phyloP scores from a whole-genome alignment of 2,113 vertebrate genomes.

The Mustelus asterias region DNA sequence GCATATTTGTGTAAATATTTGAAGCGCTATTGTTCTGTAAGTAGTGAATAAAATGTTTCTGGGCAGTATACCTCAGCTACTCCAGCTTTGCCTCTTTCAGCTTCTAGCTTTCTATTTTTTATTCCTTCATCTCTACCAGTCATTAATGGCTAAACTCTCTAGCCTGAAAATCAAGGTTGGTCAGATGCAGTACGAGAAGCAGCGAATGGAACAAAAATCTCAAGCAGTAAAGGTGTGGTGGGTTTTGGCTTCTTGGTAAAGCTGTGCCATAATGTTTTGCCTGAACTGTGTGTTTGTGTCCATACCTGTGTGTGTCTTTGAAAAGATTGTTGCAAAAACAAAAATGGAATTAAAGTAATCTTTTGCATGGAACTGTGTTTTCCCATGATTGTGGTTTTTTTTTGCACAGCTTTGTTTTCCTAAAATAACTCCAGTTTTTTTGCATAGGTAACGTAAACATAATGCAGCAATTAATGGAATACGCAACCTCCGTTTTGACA shows the following conservation, averaged over 20 bases:
- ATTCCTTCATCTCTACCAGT: slow-evolving; percentile 70
- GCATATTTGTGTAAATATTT: not conserved
- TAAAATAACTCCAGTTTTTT: not conserved
- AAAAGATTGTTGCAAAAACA: slow-evolving; percentile 34
- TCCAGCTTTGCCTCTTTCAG: slow-evolving; percentile 45
- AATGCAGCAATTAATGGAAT: not conserved
- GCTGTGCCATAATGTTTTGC: slow-evolving; percentile 41
- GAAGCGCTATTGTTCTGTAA: not conserved
- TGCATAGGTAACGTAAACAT: not conserved
- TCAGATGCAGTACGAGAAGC: slow-evolving; percentile 98
- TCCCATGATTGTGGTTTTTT: not conserved
- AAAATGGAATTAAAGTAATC: slow-evolving; percentile 38
- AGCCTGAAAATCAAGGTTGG: slow-evolving; percentile 99
- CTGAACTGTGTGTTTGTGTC: not conserved
- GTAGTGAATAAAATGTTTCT: not conserved
- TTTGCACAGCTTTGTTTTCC: not conserved
- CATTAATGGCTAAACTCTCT: slow-evolving; percentile 97
- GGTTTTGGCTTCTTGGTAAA: slow-evolving; percentile 50
- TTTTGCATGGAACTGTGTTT: slow-evolving; percentile 39
- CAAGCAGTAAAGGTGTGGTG: slow-evolving; percentile 81
- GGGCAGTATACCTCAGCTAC: slow-evolving; percentile 30
- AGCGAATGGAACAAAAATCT: slow-evolving; percentile 86
- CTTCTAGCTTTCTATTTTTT: slow-evolving; percentile 50
- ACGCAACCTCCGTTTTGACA: not conserved
- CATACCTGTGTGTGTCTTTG: not conserved